Conservation (phyloP, 2,888 invertebrate genomes). For the Ganaspis brasiliensis region DNA sequence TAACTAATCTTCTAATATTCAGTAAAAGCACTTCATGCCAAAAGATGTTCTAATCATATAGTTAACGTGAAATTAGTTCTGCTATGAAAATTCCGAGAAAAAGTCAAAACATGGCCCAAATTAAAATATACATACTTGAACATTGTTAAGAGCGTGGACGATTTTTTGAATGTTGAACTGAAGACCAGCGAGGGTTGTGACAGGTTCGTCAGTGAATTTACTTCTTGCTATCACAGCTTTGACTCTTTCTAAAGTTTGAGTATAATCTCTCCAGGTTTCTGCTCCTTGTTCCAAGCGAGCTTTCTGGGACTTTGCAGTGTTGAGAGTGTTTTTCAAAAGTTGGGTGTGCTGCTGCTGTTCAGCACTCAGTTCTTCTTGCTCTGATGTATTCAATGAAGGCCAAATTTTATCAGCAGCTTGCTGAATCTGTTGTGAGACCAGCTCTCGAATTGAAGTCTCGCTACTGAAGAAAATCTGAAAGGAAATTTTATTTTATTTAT, state of each 20-base stretch:
- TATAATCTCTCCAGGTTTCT: conserved; percentile 93
- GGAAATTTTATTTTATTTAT: too few species aligned
- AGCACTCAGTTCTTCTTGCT: conserved; percentile 91
- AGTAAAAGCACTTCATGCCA: too few species aligned
- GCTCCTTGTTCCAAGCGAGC: conserved; percentile 91
- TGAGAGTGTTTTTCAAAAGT: conserved; percentile 89
- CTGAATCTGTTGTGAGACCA: conserved; percentile 91
- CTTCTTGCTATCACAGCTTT: conserved; percentile 88
- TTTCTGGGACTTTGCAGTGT: conserved; percentile 90
- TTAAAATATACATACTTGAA: conserved; percentile 79
- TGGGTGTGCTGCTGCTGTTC: conserved; percentile 92
- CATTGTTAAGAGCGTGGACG: conserved; percentile 86
- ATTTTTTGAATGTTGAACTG: conserved; percentile 92
- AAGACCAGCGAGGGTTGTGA: conserved; percentile 90
- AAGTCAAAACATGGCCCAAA: too few species aligned
- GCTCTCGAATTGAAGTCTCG: conserved; percentile 88
- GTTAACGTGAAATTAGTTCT: too few species aligned
- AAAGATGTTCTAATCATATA: too few species aligned
- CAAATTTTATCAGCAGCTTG: conserved; percentile 93
- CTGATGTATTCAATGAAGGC: conserved; percentile 90
- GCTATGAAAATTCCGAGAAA: too few species aligned
- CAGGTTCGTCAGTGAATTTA: conserved; percentile 89
- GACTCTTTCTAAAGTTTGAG: conserved; percentile 89
- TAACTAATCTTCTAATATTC: too few species aligned
- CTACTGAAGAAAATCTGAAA: conserved; percentile 88